A percentile compares a stretch with the other conserved stretches of the same genome.
Evolutionary conservation across 2,797 vertebrate species (phyloP).

Genomic region (Gouania willdenowi): DNA sequence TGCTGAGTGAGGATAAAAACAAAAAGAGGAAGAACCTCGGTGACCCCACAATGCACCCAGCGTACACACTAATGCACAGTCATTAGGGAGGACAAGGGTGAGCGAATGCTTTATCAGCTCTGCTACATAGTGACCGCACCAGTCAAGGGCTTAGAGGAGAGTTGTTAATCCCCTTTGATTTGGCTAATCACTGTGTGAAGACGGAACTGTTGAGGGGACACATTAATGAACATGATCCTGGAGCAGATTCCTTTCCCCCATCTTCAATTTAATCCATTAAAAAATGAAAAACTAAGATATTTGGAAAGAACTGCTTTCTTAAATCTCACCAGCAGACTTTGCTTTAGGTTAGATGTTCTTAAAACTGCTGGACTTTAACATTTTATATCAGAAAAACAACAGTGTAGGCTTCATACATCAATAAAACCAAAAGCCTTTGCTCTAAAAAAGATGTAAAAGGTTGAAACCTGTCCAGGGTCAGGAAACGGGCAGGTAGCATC

Average conservation of each 20-base stretch:
- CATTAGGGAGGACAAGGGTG: constrained; percentile 29
- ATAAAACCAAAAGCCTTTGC: too few species aligned
- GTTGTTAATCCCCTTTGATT: constrained; percentile 45
- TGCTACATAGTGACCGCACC: constrained; percentile 15
- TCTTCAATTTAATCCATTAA: background rate
- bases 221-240: constrained; percentile 8
- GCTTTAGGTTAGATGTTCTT: too few species aligned
- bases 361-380: too few species aligned
- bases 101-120: constrained; percentile 48
- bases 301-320: too few species aligned
- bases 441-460: too few species aligned
- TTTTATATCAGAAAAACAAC: too few species aligned
- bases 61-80: constrained; percentile 24
- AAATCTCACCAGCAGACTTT: constrained; percentile 1
- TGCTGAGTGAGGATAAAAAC: constrained; percentile 39
- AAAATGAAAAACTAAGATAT: too few species aligned
- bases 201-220: background rate
- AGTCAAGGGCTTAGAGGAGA: constrained; percentile 34
- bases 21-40: constrained; percentile 23
- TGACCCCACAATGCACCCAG: constrained; percentile 17
- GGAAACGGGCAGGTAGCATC: too few species aligned
- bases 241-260: constrained; percentile 1
- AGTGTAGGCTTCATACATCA: too few species aligned
- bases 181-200: constrained; percentile 43
- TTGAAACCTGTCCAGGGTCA: too few species aligned